Conservation (phyloP, 2,797 vertebrate species). For the Pipistrellus pipistrellus region DNA sequence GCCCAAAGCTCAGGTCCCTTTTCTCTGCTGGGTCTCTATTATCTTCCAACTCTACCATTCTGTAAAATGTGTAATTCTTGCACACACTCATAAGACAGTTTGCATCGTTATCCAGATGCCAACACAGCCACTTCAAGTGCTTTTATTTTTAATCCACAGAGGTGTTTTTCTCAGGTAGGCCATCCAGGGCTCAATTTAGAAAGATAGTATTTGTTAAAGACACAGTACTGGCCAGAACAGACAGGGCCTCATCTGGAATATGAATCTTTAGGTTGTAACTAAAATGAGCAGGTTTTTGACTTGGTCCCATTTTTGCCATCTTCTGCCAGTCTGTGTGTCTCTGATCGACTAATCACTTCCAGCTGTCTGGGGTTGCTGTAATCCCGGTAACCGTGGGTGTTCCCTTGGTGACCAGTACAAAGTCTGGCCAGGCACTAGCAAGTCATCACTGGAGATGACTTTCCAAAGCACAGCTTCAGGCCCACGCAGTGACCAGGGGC, state of each 20-base stretch:
- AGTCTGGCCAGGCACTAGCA: constrained; percentile 30
- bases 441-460: constrained; percentile 10
- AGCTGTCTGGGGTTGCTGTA: constrained; percentile 40
- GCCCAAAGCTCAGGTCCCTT: background rate
- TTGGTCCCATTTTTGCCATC: constrained; percentile 4
- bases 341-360: constrained; percentile 34
- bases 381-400: constrained; percentile 57
- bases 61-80: background rate
- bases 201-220: background rate
- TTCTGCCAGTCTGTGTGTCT: background rate
- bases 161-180: background rate
- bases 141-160: constrained; percentile 41
- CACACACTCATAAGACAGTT: background rate
- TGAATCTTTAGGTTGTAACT: background rate
- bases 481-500: background rate
- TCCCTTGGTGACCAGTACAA: constrained; percentile 51
- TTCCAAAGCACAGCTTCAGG: background rate
- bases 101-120: background rate
- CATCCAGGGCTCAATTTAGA: background rate
- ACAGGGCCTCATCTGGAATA: background rate
- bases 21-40: background rate
- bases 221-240: background rate
- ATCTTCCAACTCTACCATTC: background rate
- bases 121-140: background rate
- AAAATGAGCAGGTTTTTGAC: constrained; percentile 12